These are phyloP conservation scores for Cataglyphis livida DNA, from an alignment of 2,888 invertebrate species.

Conservation along the genomic window DNA sequence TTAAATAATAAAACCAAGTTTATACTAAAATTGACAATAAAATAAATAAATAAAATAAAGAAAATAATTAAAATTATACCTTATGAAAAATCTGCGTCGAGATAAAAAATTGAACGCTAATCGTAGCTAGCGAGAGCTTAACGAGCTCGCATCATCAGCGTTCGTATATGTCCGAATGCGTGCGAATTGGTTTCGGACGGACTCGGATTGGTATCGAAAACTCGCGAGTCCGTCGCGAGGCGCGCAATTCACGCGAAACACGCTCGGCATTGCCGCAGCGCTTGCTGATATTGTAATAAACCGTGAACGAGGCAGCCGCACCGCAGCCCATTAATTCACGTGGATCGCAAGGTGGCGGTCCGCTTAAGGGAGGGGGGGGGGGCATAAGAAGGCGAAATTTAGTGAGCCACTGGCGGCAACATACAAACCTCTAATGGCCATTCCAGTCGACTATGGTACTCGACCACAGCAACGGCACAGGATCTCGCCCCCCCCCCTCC, in stretches of 20 bases:
- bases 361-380: slow-evolving; percentile 56
- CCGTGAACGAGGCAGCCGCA: slow-evolving; percentile 56
- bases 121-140: not conserved
- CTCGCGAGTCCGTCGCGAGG: slow-evolving; percentile 15
- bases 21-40: too few species aligned
- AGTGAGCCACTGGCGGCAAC: slow-evolving; percentile 84
- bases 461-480: slow-evolving; percentile 77
- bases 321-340: slow-evolving; percentile 82
- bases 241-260: slow-evolving; percentile 36
- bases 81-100: not conserved
- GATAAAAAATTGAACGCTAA: not conserved
- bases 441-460: slow-evolving; percentile 79
- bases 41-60: too few species aligned
- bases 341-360: slow-evolving; percentile 80
- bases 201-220: not conserved
- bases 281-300: slow-evolving; percentile 78
- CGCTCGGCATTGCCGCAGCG: slow-evolving; percentile 33
- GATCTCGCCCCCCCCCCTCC: slow-evolving; percentile 49
- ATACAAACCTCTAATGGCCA: slow-evolving; percentile 84
- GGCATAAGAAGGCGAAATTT: slow-evolving; percentile 82
- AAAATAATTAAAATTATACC: not conserved
- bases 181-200: too few species aligned
- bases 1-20: too few species aligned
- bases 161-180: not conserved
- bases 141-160: not conserved